These are phyloP conservation scores for Amphipyra berbera DNA, from an alignment of 2,888 invertebrate genomes.

Conservation along the genomic window DNA sequence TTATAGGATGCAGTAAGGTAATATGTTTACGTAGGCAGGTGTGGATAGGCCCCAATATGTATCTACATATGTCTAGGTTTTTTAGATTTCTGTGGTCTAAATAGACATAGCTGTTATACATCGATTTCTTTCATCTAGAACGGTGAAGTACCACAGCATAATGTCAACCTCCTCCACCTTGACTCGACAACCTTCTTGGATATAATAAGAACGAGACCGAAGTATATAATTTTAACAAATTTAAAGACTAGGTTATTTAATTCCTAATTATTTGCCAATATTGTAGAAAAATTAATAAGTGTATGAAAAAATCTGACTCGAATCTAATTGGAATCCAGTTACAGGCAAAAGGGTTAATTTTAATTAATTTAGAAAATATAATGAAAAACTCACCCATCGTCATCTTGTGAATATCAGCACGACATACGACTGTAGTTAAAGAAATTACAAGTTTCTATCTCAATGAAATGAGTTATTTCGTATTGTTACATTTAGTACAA, in stretches of 20 bases:
- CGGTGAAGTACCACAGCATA: not conserved
- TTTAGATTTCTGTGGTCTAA: too few relatives aligned
- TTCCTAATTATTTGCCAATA: too few relatives aligned
- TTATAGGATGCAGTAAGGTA: not conserved
- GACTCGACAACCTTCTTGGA: not conserved
- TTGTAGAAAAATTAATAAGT: too few relatives aligned
- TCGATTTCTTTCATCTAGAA: not conserved
- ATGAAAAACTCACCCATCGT: slow-evolving; percentile 77
- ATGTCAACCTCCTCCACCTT: not conserved
- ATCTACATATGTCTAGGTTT: too few relatives aligned
- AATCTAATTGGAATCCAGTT: too few relatives aligned
- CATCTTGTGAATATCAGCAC: slow-evolving; percentile 62
- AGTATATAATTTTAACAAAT: too few relatives aligned
- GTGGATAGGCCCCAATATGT: not conserved
- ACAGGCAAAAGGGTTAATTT: too few relatives aligned
- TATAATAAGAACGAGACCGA: not conserved
- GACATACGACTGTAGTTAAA: slow-evolving; percentile 21
- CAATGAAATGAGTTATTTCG: slow-evolving; percentile 31
- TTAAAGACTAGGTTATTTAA: too few relatives aligned
- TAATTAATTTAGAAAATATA: too few relatives aligned
- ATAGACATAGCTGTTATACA: not conserved
- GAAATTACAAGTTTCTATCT: slow-evolving; percentile 21
- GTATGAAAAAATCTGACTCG: too few relatives aligned
- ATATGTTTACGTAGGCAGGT: slow-evolving; percentile 2
- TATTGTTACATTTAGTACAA: slow-evolving; percentile 51